These are phyloP conservation scores for Belgica antarctica DNA, from an alignment of 2,888 invertebrate genomes.

Conservation along the genomic window DNA sequence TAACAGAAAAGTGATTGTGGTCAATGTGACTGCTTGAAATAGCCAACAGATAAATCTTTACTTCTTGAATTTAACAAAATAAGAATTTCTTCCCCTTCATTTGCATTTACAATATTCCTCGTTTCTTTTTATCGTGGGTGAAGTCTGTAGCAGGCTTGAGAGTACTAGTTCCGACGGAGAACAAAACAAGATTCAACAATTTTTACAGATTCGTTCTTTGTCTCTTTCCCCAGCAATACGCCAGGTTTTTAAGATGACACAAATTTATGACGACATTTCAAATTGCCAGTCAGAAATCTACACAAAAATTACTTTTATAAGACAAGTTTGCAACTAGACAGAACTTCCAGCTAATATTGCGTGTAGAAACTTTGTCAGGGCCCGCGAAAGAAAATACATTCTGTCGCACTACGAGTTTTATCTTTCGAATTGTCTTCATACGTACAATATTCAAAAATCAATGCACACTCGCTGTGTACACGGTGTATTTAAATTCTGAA, in stretches of 20 bases:
- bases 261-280: conserved; percentile 41
- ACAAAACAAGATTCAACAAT: conserved; percentile 1
- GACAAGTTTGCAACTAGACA: not conserved
- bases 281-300: conserved; percentile 33
- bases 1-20: conserved; percentile 12
- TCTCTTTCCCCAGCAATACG: conserved; percentile 1
- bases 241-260: conserved; percentile 33
- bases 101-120: conserved; percentile 28
- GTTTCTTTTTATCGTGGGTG: conserved; percentile 6
- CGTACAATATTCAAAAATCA: not conserved
- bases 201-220: not conserved
- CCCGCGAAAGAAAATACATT: not conserved
- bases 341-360: not conserved
- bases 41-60: not conserved
- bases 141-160: not conserved
- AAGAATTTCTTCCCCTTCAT: too few species aligned
- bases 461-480: not conserved
- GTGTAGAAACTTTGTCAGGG: not conserved
- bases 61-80: conserved; percentile 37
- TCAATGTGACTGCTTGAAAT: conserved; percentile 7
- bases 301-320: not conserved
- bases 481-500: not conserved
- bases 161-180: conserved; percentile 32
- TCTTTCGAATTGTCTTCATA: not conserved
- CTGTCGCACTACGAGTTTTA: not conserved